Conservation (phyloP, 2,797 vertebrate genomes). For the Pseudochirops cupreus region DNA sequence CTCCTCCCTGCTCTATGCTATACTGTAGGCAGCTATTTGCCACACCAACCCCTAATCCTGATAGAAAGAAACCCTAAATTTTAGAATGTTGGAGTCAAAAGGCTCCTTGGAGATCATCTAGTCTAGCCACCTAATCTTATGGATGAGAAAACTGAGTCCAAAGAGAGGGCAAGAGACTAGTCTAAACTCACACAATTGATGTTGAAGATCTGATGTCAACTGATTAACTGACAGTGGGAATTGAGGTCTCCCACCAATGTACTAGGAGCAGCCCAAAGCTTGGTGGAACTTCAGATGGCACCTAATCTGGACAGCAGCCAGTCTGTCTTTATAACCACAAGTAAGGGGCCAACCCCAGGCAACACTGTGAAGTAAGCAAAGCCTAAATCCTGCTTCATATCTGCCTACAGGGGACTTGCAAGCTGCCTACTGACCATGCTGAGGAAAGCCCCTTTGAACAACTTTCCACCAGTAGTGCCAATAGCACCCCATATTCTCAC, state of each 20-base stretch:
- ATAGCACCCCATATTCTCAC: not conserved
- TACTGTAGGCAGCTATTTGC: not conserved
- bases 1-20: not conserved
- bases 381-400: not conserved
- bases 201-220: not conserved
- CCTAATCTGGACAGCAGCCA: not conserved
- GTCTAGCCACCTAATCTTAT: not conserved
- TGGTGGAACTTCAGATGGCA: not conserved
- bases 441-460: not conserved
- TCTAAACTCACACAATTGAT: not conserved
- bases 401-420: not conserved
- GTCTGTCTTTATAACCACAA: not conserved
- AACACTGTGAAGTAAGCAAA: not conserved
- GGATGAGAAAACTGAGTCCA: slow-evolving; percentile 45
- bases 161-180: not conserved
- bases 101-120: not conserved
- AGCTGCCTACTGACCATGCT: not conserved
- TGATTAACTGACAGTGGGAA: not conserved
- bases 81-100: not conserved
- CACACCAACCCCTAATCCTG: not conserved
- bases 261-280: not conserved
- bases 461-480: not conserved
- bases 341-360: not conserved
- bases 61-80: not conserved
- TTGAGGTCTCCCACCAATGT: not conserved